Evolutionary conservation across 2,797 vertebrate genomes (phyloP).

Genomic region (Mastacembelus armatus): DNA sequence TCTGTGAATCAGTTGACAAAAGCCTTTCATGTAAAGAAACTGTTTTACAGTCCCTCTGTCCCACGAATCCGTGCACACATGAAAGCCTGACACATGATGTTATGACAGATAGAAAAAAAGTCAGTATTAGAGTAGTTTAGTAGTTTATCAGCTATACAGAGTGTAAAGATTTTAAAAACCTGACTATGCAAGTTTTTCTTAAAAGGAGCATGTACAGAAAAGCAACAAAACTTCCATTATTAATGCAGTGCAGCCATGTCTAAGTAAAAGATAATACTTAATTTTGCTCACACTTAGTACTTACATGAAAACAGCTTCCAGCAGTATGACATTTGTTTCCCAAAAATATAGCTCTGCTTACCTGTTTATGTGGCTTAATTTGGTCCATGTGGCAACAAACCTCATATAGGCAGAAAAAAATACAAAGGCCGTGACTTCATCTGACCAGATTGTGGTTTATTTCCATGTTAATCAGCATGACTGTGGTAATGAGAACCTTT

Average conservation of each 20-base stretch:
- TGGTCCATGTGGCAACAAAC: too few species aligned
- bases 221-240: too few species aligned
- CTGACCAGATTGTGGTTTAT: neutral
- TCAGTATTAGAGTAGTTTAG: neutral
- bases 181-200: too few species aligned
- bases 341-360: too few species aligned
- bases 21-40: slow-evolving; percentile 14
- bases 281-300: too few species aligned
- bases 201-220: too few species aligned
- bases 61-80: neutral
- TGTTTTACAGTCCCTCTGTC: slow-evolving; percentile 41
- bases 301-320: too few species aligned
- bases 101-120: neutral
- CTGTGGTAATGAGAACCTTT: neutral
- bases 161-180: neutral
- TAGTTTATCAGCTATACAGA: neutral
- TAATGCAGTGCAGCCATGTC: too few species aligned
- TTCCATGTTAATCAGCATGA: neutral
- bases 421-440: neutral
- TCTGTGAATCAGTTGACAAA: slow-evolving; percentile 59
- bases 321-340: too few species aligned
- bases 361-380: too few species aligned
- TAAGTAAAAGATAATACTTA: too few species aligned
- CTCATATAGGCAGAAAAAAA: too few species aligned
- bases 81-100: neutral